Conservation (phyloP, 2,113 vertebrate genomes). For the Dicerorhinus sumatrensis region DNA sequence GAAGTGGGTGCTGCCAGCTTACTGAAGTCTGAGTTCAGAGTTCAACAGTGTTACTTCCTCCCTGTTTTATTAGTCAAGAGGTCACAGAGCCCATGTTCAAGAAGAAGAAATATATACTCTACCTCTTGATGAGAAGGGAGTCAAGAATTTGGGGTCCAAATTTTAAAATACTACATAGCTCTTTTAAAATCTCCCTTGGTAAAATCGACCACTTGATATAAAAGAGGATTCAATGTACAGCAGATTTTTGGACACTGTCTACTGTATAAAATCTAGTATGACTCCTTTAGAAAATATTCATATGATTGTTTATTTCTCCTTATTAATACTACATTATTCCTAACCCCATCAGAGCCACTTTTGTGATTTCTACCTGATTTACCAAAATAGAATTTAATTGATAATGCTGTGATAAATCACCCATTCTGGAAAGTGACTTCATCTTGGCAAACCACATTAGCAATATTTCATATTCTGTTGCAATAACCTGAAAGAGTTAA, state of each 20-base stretch:
- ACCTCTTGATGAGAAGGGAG: not conserved
- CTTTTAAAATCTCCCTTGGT: not conserved
- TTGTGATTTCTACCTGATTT: conserved; percentile 49
- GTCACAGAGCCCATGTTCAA: not conserved
- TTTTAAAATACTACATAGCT: not conserved
- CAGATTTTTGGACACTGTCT: not conserved
- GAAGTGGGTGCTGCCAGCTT: not conserved
- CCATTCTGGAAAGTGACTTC: not conserved
- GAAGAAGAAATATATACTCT: not conserved
- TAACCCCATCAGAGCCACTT: not conserved
- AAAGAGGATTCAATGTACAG: not conserved
- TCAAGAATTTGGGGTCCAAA: not conserved
- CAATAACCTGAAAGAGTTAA: conserved; percentile 32
- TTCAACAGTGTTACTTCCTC: not conserved
- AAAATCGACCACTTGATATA: not conserved
- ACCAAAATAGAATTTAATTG: conserved; percentile 30
- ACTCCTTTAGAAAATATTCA: not conserved
- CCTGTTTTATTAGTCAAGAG: not conserved
- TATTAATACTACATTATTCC: not conserved
- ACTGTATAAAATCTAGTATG: not conserved
- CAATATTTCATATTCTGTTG: not conserved
- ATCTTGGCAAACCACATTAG: not conserved
- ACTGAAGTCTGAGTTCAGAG: not conserved
- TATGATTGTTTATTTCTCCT: conserved; percentile 3
- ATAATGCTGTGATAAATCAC: not conserved